A percentile compares a stretch with the other conserved stretches of the same genome.
phyloP scores from a whole-genome alignment of 2,888 invertebrate species.

The Aleiodes leptofemur region DNA sequence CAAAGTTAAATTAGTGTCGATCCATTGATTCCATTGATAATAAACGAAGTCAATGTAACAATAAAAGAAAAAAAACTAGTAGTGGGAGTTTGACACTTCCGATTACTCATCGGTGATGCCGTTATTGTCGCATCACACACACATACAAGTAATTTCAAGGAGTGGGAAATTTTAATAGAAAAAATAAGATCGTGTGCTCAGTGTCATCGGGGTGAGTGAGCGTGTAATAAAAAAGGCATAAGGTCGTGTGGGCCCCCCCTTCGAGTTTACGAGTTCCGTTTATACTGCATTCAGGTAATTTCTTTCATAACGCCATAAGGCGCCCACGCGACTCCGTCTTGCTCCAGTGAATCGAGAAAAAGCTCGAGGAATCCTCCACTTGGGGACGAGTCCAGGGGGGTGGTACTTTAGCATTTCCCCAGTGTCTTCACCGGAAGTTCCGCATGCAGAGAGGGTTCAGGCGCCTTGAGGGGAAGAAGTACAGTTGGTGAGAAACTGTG shows the following conservation, averaged over 20 bases:
- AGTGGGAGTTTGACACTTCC: too few relatives aligned
- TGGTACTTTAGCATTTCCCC: conserved; percentile 23
- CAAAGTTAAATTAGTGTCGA: not conserved
- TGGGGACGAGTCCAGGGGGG: conserved; percentile 41
- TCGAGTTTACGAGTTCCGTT: conserved; percentile 10
- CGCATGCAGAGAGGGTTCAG: not conserved
- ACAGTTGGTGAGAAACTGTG: too few relatives aligned
- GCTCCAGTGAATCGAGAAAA: conserved; percentile 66
- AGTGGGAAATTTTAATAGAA: not conserved
- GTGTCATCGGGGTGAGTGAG: conserved; percentile 4
- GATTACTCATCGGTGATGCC: not conserved
- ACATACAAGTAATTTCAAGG: too few relatives aligned
- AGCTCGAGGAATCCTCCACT: conserved; percentile 50
- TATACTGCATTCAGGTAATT: not conserved
- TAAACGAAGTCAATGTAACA: too few relatives aligned
- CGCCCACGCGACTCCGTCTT: conserved; percentile 64
- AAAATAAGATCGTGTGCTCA: conserved; percentile 8
- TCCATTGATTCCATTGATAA: not conserved
- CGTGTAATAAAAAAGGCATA: conserved; percentile 13
- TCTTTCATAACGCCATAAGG: conserved; percentile 60
- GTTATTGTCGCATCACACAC: not conserved
- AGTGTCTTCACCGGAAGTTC: conserved; percentile 31
- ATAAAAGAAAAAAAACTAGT: too few relatives aligned
- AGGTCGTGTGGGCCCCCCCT: conserved; percentile 31
- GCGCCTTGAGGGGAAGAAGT: too few relatives aligned